Conservation (phyloP, 2,113 vertebrate genomes). For the Brachypteracias leptosomus region DNA sequence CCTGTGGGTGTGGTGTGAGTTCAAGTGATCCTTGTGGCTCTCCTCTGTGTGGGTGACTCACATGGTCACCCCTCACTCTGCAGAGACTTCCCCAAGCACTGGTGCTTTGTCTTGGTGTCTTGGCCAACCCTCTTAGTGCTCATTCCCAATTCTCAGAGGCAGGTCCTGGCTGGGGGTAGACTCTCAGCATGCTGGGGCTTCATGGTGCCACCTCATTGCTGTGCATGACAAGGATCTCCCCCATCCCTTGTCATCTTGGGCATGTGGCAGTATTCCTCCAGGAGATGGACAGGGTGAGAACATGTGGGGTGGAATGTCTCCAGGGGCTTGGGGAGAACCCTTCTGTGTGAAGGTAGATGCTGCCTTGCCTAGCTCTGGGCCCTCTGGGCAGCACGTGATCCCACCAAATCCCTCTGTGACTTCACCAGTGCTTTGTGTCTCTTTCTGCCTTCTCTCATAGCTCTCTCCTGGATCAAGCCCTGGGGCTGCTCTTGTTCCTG, state of each 20-base stretch:
- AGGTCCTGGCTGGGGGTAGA: background rate
- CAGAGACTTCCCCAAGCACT: background rate
- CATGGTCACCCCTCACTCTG: too few species aligned
- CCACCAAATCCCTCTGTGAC: background rate
- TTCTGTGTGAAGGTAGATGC: background rate
- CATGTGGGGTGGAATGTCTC: background rate
- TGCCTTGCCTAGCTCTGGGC: fast-evolving
- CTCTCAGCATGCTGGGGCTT: background rate
- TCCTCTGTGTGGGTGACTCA: too few species aligned
- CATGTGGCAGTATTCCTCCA: background rate
- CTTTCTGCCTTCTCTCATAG: background rate
- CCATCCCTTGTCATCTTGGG: background rate
- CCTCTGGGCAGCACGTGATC: background rate
- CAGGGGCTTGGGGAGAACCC: background rate
- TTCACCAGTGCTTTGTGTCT: background rate
- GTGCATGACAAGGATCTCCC: background rate
- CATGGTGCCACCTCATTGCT: fast-evolving
- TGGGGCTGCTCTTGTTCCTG: background rate
- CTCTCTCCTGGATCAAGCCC: background rate
- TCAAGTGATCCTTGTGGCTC: too few species aligned
- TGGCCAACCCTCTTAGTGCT: too few species aligned
- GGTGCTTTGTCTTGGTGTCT: too few species aligned
- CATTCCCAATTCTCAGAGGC: background rate
- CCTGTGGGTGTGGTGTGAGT: too few species aligned
- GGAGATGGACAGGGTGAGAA: background rate